Conservation (phyloP, 2,113 vertebrate species). For the Delphinapterus leucas region DNA sequence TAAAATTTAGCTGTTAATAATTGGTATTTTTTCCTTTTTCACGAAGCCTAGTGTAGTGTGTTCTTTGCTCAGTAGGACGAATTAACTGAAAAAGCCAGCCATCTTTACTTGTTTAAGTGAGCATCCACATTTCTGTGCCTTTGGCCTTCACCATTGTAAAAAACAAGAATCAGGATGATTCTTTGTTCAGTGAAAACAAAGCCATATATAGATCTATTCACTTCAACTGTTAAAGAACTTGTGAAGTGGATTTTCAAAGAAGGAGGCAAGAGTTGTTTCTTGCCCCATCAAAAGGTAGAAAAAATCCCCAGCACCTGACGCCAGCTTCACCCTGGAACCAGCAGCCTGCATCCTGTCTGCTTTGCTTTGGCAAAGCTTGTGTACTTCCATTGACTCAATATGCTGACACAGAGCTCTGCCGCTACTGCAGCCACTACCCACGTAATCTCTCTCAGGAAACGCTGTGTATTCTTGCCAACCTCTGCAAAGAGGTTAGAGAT, state of each 20-base stretch:
- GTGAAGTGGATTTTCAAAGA: neutral
- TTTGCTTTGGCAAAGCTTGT: slow-evolving; percentile 1
- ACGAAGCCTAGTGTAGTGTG: neutral
- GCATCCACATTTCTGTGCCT: neutral
- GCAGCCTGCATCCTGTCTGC: neutral
- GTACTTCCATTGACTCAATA: neutral
- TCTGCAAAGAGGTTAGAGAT: neutral
- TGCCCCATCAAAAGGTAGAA: neutral
- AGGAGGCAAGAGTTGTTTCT: neutral
- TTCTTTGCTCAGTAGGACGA: neutral
- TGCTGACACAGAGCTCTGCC: neutral
- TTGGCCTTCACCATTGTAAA: neutral
- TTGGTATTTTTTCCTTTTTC: neutral
- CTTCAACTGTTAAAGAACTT: neutral
- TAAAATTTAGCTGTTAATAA: neutral
- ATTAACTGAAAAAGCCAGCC: neutral
- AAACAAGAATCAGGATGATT: neutral
- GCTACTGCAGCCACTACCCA: neutral
- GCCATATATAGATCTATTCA: neutral
- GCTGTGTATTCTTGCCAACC: neutral
- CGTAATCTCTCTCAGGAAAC: neutral
- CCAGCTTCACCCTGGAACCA: neutral
- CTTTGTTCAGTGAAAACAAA: neutral
- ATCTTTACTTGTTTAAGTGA: neutral
- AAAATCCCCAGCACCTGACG: neutral